A percentile compares a stretch with the other conserved stretches of the same genome.
Conservation (phyloP, 2,797 vertebrate genomes). For the Halcyon leucocephala region DNA sequence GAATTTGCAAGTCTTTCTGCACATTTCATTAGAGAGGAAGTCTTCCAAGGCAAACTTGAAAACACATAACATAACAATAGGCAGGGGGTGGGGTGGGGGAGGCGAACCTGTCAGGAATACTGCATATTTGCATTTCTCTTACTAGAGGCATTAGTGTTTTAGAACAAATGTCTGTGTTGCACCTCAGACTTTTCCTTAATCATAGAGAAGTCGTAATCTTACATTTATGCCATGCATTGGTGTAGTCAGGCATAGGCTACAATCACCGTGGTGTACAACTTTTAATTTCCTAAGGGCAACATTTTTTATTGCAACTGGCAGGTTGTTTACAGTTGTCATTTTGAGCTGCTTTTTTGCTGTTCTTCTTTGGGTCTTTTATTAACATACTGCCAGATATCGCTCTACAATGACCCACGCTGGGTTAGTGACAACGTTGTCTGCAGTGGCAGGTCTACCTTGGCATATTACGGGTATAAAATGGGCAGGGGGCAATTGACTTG, state of each 20-base stretch:
- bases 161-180: not conserved
- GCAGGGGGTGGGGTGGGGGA: too few relatives aligned
- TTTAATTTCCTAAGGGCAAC: slow-evolving; percentile 6
- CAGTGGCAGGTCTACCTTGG: slow-evolving; percentile 49
- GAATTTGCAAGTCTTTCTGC: not conserved
- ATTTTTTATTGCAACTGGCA: not conserved
- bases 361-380: not conserved
- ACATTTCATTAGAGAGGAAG: not conserved
- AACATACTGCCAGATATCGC: not conserved
- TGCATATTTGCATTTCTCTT: not conserved
- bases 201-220: not conserved
- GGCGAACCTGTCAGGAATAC: not conserved
- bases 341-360: not conserved
- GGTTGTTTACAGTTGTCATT: not conserved
- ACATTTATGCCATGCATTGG: not conserved
- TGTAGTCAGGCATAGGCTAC: not conserved
- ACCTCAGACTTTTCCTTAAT: not conserved
- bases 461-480: slow-evolving; percentile 64
- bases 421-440: slow-evolving; percentile 27
- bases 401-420: not conserved
- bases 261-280: not conserved
- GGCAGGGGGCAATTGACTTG: slow-evolving; percentile 63
- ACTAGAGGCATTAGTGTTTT: not conserved
- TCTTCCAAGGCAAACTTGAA: not conserved
- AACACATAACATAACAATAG: not conserved